Base-by-base conservation (phyloP, 2,113 vertebrate species). In the Anguilla japonica region DNA sequence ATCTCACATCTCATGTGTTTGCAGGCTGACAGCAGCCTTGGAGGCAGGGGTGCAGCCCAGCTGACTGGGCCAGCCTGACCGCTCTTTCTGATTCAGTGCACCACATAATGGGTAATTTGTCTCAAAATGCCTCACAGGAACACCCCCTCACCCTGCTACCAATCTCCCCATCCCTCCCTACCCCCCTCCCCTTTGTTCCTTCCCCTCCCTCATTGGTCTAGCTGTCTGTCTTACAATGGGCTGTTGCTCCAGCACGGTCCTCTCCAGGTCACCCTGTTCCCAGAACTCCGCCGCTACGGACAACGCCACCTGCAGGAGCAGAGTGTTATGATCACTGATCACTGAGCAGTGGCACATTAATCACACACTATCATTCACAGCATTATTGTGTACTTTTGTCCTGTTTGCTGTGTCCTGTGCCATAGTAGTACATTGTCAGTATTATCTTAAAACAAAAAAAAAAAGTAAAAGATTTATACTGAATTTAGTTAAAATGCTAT, bases 221-320 rank as follows among this genome's bases (percentile, higher is more conserved):
- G 26, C 41, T 57, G 50, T 40, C 53, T 88, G 41, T 53, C 95
- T 96, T 93, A 96, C 96, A 81, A 96, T 96, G 22, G 96, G 95
- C 0, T 95, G 92, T 39, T 96, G 95, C 89, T 96, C 94, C 90
- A 96, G 92, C 22, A 96, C 95, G 0, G 94, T 96, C 89, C 95
- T 94, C 92, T 96, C 96, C 92, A 96, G 92, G 89, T 96, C 96
- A 91, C 96, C 96, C 93, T 96, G 96, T 91, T 96, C 96, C 96
- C 95, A 96, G 94, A 96, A 96, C 93, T 96, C 96, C 63, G 96
- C 95, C 26, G 95, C 95, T 0, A 96, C 95, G 18, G 94, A 94
- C 87, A 96, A 90, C 87, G 95, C 96, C 94, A 96, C 95, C 96
- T 96, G n/a, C 8, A 90, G 85, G 26, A 89, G 87, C 67, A 41